Evolutionary conservation across 2,113 vertebrate genomes (phyloP).

Genomic region (Microcebus griseorufus): DNA sequence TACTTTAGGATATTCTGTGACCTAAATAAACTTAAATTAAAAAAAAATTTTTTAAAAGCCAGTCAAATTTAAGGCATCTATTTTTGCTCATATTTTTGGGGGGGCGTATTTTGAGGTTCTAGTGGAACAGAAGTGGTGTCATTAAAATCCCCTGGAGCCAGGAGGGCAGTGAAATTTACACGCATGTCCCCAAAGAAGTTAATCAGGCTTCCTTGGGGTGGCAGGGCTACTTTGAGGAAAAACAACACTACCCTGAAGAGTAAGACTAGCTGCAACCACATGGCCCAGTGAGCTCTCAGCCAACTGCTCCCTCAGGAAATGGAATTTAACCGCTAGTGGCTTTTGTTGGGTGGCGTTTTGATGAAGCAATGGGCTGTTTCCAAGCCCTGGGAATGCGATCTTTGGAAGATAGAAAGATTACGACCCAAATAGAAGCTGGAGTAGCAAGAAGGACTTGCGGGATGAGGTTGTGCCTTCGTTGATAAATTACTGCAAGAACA

Average conservation of each 20-base stretch:
- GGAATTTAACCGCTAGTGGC: conserved; percentile 73
- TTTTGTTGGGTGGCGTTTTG: conserved; percentile 80
- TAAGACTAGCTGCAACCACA: conserved; percentile 82
- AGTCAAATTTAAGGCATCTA: neutral
- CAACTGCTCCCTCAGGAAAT: conserved; percentile 81
- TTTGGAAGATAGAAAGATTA: conserved; percentile 37
- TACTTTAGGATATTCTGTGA: conserved; percentile 79
- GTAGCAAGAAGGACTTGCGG: neutral
- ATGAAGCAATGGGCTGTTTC: conserved; percentile 74
- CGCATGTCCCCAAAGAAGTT: conserved; percentile 71
- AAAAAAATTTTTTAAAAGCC: no score
- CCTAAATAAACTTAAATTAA: conserved; percentile 76
- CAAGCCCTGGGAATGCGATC: conserved; percentile 62
- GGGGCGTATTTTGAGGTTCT: neutral
- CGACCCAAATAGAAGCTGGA: neutral
- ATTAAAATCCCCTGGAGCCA: conserved; percentile 66
- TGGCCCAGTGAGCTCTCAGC: conserved; percentile 81
- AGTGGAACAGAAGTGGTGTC: conserved; percentile 29
- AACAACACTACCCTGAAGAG: conserved; percentile 78
- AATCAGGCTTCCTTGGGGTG: conserved; percentile 81
- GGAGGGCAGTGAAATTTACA: conserved; percentile 35
- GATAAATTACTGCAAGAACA: conserved; percentile 1
- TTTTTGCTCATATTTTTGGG: conserved; percentile 23
- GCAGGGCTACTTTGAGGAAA: conserved; percentile 82
- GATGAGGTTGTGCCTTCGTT: neutral